Evolutionary conservation across 2,797 vertebrate genomes (phyloP).

Genomic region (Clarias platycephalus): DNA sequence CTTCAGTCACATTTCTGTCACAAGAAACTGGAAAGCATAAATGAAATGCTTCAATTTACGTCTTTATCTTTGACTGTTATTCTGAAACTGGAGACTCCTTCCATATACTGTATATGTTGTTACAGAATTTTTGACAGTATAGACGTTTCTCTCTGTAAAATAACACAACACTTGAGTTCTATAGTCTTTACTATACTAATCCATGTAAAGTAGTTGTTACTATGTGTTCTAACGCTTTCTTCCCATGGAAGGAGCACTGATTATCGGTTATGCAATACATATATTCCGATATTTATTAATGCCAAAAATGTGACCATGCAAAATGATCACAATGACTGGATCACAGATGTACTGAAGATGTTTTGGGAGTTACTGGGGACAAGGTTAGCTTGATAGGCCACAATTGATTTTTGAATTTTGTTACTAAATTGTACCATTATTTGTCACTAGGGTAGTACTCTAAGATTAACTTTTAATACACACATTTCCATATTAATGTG

Average conservation of each 20-base stretch:
- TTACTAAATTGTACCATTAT: no score
- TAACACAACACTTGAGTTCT: not conserved
- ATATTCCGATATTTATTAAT: not conserved
- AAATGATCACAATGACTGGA: not conserved
- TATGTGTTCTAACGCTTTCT: not conserved
- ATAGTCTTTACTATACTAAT: not conserved
- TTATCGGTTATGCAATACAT: not conserved
- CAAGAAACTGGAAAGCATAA: not conserved
- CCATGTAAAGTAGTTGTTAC: no score
- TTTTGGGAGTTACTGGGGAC: no score
- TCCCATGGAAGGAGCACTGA: not conserved
- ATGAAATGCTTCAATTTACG: not conserved
- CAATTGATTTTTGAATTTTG: no score
- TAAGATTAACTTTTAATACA: no score
- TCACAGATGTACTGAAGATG: no score
- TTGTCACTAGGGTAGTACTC: no score
- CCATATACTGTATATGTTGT: not conserved
- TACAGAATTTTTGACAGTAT: not conserved
- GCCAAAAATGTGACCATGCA: not conserved
- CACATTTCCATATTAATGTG: no score
- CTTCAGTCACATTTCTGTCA: not conserved
- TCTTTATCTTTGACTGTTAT: not conserved
- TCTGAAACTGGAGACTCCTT: constrained; percentile 9
- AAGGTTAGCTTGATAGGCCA: no score
- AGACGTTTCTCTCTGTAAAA: not conserved